phyloP scores from a whole-genome alignment of 2,888 invertebrate species.

The Ophraella communa region DNA sequence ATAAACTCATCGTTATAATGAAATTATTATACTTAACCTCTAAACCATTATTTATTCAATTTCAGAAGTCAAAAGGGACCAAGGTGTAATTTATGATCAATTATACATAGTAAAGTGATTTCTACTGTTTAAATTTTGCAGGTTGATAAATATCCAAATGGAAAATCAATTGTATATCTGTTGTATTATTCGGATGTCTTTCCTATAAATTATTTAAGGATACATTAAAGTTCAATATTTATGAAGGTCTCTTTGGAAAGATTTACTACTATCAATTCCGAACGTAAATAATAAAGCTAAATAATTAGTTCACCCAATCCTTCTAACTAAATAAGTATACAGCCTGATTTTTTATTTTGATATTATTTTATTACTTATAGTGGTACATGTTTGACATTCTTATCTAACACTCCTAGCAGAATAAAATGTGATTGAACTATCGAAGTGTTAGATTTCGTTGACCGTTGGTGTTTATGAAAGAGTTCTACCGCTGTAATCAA shows the following conservation, averaged over 20 bases:
- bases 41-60: not conserved
- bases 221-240: not conserved
- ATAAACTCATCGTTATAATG: not conserved
- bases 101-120: not conserved
- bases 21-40: not conserved
- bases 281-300: too few relatives aligned
- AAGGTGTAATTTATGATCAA: not conserved
- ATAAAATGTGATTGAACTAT: not conserved
- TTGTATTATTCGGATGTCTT: not conserved
- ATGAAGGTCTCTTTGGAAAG: not conserved
- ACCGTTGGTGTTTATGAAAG: not conserved
- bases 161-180: not conserved
- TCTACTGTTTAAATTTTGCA: not conserved
- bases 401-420: not conserved
- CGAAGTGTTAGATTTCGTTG: not conserved
- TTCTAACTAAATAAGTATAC: too few relatives aligned
- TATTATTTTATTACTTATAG: not conserved
- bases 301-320: too few relatives aligned
- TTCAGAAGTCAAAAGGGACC: not conserved
- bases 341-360: not conserved
- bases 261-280: too few relatives aligned
- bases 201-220: not conserved
- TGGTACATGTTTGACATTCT: not conserved
- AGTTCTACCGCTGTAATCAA: constrained; percentile 6
- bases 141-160: not conserved